Conservation (phyloP, 2,113 vertebrate species). For the Gallinago media region DNA sequence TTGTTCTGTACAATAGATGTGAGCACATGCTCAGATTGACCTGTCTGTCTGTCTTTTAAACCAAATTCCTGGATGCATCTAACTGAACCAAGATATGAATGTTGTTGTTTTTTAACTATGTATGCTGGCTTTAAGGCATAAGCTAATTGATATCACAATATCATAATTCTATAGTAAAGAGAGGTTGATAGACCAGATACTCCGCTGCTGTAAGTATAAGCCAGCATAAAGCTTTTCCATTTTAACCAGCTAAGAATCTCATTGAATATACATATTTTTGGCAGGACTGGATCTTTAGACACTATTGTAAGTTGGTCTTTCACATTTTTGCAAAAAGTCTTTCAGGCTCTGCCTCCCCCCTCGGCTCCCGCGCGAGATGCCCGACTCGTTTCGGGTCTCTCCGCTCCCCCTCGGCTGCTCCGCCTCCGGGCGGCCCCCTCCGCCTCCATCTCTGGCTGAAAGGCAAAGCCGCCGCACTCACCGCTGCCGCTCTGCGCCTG, state of each 20-base stretch:
- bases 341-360: too few relatives aligned
- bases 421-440: too few relatives aligned
- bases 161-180: neutral
- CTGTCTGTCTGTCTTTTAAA: neutral
- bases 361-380: too few relatives aligned
- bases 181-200: neutral
- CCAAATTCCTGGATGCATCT: neutral
- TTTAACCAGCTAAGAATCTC: neutral
- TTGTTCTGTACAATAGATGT: neutral
- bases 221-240: neutral
- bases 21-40: neutral
- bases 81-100: neutral
- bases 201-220: neutral
- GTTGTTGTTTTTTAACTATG: neutral
- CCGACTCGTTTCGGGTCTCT: too few relatives aligned
- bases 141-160: conserved; percentile 33
- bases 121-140: conserved; percentile 3
- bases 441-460: too few relatives aligned
- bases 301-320: too few relatives aligned
- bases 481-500: too few relatives aligned
- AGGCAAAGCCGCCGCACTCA: too few relatives aligned
- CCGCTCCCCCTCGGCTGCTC: too few relatives aligned
- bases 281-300: too few relatives aligned
- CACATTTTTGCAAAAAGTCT: too few relatives aligned
- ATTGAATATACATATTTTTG: conserved; percentile 5